Evolutionary conservation across 2,797 vertebrate genomes (phyloP), one percentile per base, ranked within the genome.

Genomic region (Pachyuromys duprasi): DNA sequence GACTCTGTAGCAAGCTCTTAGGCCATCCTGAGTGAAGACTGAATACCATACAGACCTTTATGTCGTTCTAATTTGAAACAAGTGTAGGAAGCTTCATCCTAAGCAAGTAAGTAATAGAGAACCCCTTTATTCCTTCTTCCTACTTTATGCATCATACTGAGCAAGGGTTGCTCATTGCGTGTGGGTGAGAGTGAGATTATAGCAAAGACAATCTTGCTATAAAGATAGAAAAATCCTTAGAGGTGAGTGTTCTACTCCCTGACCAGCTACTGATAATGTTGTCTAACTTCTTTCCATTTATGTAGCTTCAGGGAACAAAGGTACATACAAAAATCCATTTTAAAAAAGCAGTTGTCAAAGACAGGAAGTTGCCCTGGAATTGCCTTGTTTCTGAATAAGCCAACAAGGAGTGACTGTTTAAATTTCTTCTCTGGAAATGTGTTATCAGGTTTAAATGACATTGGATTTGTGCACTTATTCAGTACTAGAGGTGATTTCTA

Each of bases 391-490:
- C 28, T 22, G 80, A 90, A 95, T 89, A 92, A 70, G 60, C 75
- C 74, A 11, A 3, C 33, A 31, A 42, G 62, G 39, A 89, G 69
- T 55, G 82, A 36, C 67, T 79, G 79, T 86, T 74, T 11, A 90
- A 96, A 89, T 82, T 69, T 31, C n/a, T 53, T 90, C 81, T 82
- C 74, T 94, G n/a, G 81, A 92, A 95, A 86, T 93, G 69, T 89
- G 74, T 93, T 94, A 96, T 83, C 78, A 14, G 49, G 49, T 92
- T 96, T 93, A 55, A 65, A 0, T 63, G 84, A 92, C 78, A 82
- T 15, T 92, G 69, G 92, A 95, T 88, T 96, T 94, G 49, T 90
- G 36, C 28, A 63, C 78, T 97, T 95, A 96, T 97, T 95, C 62
- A 65, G 84, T 86, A 90, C 93, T 86, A 88, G 80, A 92, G 69